These are phyloP conservation scores for Nysson spinosus DNA, from an alignment of 2,888 invertebrate genomes.

Conservation along the genomic window DNA sequence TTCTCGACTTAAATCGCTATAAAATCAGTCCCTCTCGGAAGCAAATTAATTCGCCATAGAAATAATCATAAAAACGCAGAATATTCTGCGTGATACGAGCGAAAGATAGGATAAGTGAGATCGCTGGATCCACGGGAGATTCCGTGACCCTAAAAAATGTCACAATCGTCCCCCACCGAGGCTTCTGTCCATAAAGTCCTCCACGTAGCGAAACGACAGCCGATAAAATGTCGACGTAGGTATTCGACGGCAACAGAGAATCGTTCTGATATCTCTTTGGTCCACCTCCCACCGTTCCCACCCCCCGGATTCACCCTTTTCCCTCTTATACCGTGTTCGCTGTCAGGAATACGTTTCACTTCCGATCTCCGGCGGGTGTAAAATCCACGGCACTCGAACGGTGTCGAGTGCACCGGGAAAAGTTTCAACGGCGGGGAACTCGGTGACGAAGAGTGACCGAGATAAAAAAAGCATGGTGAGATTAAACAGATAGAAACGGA, in stretches of 20 bases:
- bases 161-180: constrained; percentile 24
- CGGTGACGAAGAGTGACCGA: too few relatives aligned
- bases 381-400: constrained; percentile 45
- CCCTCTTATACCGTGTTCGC: constrained; percentile 5
- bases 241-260: constrained; percentile 47
- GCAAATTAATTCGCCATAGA: too few relatives aligned
- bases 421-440: too few relatives aligned
- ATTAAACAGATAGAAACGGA: too few relatives aligned
- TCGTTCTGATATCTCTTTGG: constrained; percentile 39
- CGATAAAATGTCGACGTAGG: constrained; percentile 56
- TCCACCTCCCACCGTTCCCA: constrained; percentile 5
- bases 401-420: constrained; percentile 17
- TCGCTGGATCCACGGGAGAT: too few relatives aligned
- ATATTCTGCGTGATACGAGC: too few relatives aligned
- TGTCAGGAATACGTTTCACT: constrained; percentile 15
- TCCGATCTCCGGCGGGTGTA: constrained; percentile 30
- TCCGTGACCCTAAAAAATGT: constrained; percentile 51
- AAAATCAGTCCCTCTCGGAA: too few relatives aligned
- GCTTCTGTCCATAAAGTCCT: constrained; percentile 47
- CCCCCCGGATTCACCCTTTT: neutral
- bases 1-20: too few relatives aligned
- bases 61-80: too few relatives aligned
- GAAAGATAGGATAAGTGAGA: too few relatives aligned
- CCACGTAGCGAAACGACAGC: constrained; percentile 43
- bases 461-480: too few relatives aligned